A percentile compares a stretch with the other conserved stretches of the same genome.
These are phyloP conservation scores for Ateles fusciceps DNA, from an alignment of 2,797 vertebrate genomes.

Conservation along the genomic window DNA sequence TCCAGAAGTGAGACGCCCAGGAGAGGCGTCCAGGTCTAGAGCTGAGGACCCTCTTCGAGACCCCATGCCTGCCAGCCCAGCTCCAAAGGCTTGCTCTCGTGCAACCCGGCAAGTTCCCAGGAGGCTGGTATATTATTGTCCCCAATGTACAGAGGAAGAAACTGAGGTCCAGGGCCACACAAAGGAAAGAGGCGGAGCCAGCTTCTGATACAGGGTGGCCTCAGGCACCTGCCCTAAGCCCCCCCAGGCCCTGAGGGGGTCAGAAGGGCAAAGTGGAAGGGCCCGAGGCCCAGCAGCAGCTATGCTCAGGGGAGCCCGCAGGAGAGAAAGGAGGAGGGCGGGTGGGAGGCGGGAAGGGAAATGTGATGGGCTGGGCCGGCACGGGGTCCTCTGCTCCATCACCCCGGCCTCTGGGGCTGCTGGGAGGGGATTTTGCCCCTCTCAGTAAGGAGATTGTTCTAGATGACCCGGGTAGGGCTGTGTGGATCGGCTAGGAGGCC, in stretches of 20 bases:
- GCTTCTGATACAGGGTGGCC: neutral
- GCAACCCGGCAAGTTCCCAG: neutral
- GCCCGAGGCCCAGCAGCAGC: neutral
- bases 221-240: neutral
- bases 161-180: neutral
- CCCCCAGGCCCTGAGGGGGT: neutral
- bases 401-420: neutral
- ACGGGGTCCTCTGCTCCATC: rapidly evolving
- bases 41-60: neutral
- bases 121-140: neutral
- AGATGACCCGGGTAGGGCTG: neutral
- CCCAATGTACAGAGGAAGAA: neutral
- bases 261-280: neutral
- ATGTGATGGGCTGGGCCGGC: neutral
- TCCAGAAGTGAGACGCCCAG: neutral
- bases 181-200: neutral
- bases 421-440: no score
- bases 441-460: neutral
- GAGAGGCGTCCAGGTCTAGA: neutral
- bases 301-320: neutral
- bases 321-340: neutral
- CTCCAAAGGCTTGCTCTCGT: neutral
- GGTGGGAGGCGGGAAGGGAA: neutral
- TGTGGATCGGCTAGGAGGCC: no score
- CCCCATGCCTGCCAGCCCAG: neutral